Conservation (phyloP, 53 echinoderm and acorn worm species). For the Echinarachnius parma region DNA sequence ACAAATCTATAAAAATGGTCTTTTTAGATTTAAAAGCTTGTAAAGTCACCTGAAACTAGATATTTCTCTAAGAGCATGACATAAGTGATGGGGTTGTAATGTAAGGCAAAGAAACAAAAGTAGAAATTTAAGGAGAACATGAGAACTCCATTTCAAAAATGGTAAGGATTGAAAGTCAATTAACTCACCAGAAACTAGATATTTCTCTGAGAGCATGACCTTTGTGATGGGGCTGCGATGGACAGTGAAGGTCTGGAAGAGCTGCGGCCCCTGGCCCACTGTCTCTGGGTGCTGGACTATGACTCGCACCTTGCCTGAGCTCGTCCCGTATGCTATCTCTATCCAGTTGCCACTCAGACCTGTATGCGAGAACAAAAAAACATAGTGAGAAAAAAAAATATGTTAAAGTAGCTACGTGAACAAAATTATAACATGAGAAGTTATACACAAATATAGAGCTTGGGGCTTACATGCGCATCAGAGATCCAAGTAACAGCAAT, state of each 20-base stretch:
- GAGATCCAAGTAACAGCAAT: too few relatives aligned
- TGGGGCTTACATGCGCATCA: too few relatives aligned
- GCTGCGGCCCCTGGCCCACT: conserved; percentile 93
- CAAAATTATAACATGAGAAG: too few relatives aligned
- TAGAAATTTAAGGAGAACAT: too few relatives aligned
- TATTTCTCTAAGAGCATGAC: conserved; percentile 99
- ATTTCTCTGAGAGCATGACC: conserved; percentile 98
- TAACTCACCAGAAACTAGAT: conserved; percentile 87
- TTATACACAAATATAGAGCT: too few relatives aligned
- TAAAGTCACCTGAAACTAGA: conserved; percentile 82
- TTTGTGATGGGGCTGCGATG: conserved; percentile 93
- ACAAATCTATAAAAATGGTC: too few relatives aligned
- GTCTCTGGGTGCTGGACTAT: conserved; percentile 98
- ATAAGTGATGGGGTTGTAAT: conserved; percentile 86
- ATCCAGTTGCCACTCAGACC: conserved; percentile 96
- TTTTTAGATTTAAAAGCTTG: too few relatives aligned
- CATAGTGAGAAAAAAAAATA: too few relatives aligned
- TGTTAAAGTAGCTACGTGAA: too few relatives aligned
- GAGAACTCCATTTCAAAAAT: too few relatives aligned
- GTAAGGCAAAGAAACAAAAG: conserved; percentile 93
- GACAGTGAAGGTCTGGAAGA: conserved; percentile 98
- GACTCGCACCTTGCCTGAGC: conserved; percentile 85
- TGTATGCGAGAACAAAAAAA: too few relatives aligned
- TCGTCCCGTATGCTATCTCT: conserved; percentile 98
- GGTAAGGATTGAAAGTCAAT: too few relatives aligned